Base-by-base conservation (phyloP, 2,888 invertebrate species). In the Operophtera brumata region DNA sequence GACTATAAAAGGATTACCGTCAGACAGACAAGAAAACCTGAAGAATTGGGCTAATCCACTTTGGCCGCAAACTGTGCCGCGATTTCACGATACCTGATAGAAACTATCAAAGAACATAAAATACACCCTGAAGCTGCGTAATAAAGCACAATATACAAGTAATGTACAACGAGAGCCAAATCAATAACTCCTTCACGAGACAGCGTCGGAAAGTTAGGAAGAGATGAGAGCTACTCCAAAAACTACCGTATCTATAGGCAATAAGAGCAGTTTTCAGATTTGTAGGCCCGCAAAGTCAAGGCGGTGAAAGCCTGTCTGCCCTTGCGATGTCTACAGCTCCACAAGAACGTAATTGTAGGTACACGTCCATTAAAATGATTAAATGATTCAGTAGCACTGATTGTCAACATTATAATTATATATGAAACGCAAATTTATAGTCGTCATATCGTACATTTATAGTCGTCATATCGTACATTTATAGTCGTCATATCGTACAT, bases 301-400 rank as follows among this genome's bases (percentile, higher is more conserved):
- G 70, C 74, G 79, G 87, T 84, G 87, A 88, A 88, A 88, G 87
- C 82, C 80, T 67, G 82, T 80, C 80, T 84, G 84, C 86, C 85
- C 84, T 85, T 84, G 82, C 84, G 80, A 84, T 86, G 79, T 83
- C 81, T 80, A 43, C 47, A 82, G 77, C 76, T 81, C 71, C 69
- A 75, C 77, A 78, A 81, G 80, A 82, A 79, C 77, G 79, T 83
- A 85, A 82, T 81, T 84, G 77, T 77, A 26, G 6, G 26, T 30
- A 78, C 75, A 78, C 76, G 77, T 80, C 77, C 75, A 72, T 77
- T 76, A 75, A 80, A 81, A 78, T 73, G 77, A 78, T 80, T 82
- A 73, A 77, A 78, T 80, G 78, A 80, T 78, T 76, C 71, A 67
- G 64, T 70, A 70, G 70, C 72, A 72, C 73, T 71, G 71, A 72